Percentiles rank a stretch among this genome's conserved stretches.
Evolutionary conservation across 2,888 invertebrate species (phyloP).

Genomic region (Bruchidius siliquastri): DNA sequence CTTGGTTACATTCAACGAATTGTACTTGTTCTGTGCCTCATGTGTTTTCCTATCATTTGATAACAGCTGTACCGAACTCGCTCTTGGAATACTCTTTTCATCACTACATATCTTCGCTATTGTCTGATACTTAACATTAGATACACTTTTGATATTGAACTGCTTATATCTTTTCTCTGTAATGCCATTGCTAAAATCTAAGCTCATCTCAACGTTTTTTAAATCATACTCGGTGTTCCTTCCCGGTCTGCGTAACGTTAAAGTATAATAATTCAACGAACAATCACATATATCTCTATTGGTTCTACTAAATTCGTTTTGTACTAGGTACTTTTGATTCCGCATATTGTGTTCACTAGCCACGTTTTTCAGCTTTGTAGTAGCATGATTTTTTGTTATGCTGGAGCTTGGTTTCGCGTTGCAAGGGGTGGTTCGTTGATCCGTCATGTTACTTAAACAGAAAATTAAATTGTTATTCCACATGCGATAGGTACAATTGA

Average conservation of each 20-base stretch:
- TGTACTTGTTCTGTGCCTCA: conserved; percentile 39
- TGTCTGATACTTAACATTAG: conserved; percentile 23
- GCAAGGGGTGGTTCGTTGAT: background rate
- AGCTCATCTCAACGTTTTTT: conserved; percentile 11
- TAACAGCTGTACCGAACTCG: conserved; percentile 33
- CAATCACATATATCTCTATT: conserved; percentile 22
- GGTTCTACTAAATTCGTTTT: conserved; percentile 3
- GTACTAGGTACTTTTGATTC: conserved; percentile 10
- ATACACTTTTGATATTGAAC: conserved; percentile 25
- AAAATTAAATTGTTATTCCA: background rate
- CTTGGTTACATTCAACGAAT: conserved; percentile 19
- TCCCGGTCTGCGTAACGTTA: conserved; percentile 7
- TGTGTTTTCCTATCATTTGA: conserved; percentile 49
- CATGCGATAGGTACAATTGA: no score
- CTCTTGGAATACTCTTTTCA: conserved; percentile 28
- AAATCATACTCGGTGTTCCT: conserved; percentile 8
- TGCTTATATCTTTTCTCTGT: conserved; percentile 28
- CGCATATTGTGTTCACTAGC: conserved; percentile 33
- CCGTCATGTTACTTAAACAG: background rate
- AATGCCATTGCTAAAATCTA: conserved; percentile 14
- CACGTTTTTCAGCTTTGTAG: conserved; percentile 25
- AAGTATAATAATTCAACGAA: conserved; percentile 13
- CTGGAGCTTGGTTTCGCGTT: background rate
- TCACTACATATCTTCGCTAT: background rate
- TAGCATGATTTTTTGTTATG: conserved; percentile 22